These are phyloP conservation scores for Sinocyclocheilus rhinocerous DNA, from an alignment of 2,113 vertebrate species.

Conservation along the genomic window DNA sequence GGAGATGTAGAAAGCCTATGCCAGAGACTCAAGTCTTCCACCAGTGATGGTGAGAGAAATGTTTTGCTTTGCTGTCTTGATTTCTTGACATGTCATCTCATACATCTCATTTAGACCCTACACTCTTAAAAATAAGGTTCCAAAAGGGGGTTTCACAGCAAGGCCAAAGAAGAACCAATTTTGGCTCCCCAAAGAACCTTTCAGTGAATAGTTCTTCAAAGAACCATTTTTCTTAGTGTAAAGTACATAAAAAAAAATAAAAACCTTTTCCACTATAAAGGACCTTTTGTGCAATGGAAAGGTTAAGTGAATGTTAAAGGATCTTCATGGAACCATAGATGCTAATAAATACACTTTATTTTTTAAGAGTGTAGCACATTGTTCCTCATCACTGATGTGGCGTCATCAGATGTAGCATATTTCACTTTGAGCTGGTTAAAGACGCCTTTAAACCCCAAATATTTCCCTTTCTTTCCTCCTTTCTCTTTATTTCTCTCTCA, in stretches of 20 bases:
- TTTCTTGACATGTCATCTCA: background rate
- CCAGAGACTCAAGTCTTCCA: constrained; percentile 84
- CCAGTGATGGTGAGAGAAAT: constrained; percentile 80
- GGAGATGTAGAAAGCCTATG: constrained; percentile 84
- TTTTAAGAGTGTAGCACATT: background rate
- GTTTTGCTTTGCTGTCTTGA: constrained; percentile 7
- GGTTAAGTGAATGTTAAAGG: background rate
- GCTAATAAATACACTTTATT: background rate
- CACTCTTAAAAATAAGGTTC: background rate
- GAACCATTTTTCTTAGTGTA: background rate
- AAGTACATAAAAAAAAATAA: background rate
- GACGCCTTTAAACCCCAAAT: background rate
- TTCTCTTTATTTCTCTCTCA: background rate
- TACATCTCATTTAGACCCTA: background rate
- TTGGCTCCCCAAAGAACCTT: background rate
- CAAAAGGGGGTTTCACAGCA: background rate
- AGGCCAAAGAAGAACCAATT: background rate
- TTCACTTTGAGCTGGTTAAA: background rate
- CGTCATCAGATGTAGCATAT: background rate
- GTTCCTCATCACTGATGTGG: background rate
- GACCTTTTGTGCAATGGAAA: background rate
- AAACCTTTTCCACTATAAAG: background rate
- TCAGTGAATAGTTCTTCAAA: background rate
- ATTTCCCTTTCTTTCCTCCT: background rate
- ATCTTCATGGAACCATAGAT: background rate